Conservation (phyloP, 2,888 invertebrate genomes). For the Panopea generosa region DNA sequence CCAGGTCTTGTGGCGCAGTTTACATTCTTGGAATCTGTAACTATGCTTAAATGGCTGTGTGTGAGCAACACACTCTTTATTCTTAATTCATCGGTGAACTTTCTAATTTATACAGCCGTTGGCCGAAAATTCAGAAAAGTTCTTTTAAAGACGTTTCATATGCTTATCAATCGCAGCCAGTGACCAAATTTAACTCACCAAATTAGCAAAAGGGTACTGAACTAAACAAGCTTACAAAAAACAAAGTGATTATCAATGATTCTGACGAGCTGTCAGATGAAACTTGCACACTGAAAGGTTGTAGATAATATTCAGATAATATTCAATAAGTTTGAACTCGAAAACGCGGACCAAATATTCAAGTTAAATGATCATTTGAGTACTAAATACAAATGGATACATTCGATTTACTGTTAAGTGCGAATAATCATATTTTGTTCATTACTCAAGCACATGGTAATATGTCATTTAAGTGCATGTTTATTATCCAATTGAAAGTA, state of each 20-base stretch:
- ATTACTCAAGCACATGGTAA: no score
- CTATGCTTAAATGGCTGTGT: constrained; percentile 77
- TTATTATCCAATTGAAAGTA: no score
- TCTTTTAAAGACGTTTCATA: constrained; percentile 72
- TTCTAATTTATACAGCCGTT: constrained; percentile 82
- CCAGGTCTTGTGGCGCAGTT: constrained; percentile 80
- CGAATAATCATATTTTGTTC: no score
- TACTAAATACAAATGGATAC: no score
- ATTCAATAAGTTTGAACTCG: no score
- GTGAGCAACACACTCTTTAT: constrained; percentile 80
- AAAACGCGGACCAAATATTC: no score
- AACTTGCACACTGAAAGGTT: constrained; percentile 33
- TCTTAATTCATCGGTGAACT: constrained; percentile 82
- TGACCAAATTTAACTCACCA: constrained; percentile 47
- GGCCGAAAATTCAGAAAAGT: constrained; percentile 79
- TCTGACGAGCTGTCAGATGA: constrained; percentile 42
- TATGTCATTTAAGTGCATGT: no score
- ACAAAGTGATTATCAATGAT: constrained; percentile 23
- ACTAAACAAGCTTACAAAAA: constrained; percentile 43
- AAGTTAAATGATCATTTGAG: no score
- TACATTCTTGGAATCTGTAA: constrained; percentile 67
- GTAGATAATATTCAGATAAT: background rate
- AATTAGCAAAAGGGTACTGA: constrained; percentile 50
- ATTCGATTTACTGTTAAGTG: no score
- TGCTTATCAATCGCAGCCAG: constrained; percentile 54